Base-by-base conservation (phyloP, 2,113 vertebrate species). In the Tylochromis polylepis region DNA sequence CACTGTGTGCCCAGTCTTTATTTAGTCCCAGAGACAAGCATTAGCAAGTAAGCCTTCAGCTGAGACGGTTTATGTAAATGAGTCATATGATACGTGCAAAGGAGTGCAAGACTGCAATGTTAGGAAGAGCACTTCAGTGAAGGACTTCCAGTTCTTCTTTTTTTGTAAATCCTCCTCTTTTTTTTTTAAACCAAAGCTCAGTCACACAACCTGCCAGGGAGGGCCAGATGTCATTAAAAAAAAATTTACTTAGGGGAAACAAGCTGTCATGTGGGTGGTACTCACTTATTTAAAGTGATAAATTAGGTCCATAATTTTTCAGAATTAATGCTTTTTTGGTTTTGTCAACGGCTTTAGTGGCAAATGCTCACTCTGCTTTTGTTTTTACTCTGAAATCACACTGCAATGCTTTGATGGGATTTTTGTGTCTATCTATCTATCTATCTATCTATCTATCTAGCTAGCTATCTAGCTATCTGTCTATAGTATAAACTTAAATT, bases 211-310 rank as follows among this genome's bases (percentile, higher is more conserved):
- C 46, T 77, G 6, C 43, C 43, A 75, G 70, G 3, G 15, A 75
- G 16, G 70, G 43, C 10, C 12, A 70, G 56, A 57, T 84, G 80
- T 82, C 57, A 49, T 57, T 80, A 9, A 86, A 85, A 14, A 34
- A 60, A 87, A 86, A 65, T 84, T 84, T 70, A 83, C 72, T 46
- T 9, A 85, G 79, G 59, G 70, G 84, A 89, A 88, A 87, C 85
- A 83, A 79, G 82, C 38, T 88, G 87, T 92, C 84, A 86, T 57
- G 72, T 92, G 88, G 90, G 91, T 93, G 88, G 92, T 80, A 84
- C 88, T 85, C 77, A 79, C 79, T 87, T 87, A 51, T 87, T 90
- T 85, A 85, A 92, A 89, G 72, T 87, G 82, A 89, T 85, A 85
- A 91, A 94, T 90, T 56, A 81, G 89, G 75, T 87, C 87, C 85